Percentiles rank a stretch among this genome's conserved stretches.
phyloP scores from a whole-genome alignment of 2,888 invertebrate genomes.

The Pandemis cinnamomeana region DNA sequence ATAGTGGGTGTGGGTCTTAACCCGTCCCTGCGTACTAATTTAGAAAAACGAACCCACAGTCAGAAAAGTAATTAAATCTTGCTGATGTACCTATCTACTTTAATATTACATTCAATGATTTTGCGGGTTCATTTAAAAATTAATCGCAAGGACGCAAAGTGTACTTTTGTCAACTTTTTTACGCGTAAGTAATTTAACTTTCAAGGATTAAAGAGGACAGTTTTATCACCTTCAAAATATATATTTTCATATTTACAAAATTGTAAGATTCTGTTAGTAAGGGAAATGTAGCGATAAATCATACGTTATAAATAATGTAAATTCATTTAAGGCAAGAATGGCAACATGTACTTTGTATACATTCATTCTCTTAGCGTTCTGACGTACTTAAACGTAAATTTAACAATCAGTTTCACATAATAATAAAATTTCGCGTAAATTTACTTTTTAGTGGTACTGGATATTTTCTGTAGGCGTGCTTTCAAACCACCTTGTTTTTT shows the following conservation, averaged over 20 bases:
- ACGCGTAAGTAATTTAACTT: too few species aligned
- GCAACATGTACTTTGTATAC: conserved; percentile 4
- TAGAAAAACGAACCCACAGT: too few species aligned
- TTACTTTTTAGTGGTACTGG: conserved; percentile 65
- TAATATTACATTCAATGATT: too few species aligned
- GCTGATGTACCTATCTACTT: too few species aligned
- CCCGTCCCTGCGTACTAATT: neutral
- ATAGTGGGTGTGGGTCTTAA: neutral
- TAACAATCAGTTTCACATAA: neutral
- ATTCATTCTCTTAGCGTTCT: neutral
- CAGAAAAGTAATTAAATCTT: too few species aligned
- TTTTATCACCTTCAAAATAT: neutral
- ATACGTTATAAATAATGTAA: neutral
- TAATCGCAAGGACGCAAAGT: too few species aligned
- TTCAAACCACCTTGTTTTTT: conserved; percentile 87
- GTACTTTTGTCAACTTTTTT: too few species aligned
- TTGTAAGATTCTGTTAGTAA: neutral
- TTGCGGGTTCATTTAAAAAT: too few species aligned
- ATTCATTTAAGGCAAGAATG: conserved; percentile 32
- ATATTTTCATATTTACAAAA: neutral
- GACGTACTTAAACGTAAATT: conserved; percentile 3
- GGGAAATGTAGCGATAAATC: neutral
- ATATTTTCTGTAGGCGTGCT: conserved; percentile 85
- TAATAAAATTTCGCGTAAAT: neutral
- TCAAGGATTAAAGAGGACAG: neutral